phyloP scores from a whole-genome alignment of 2,797 vertebrate genomes.

The Sparidentex hasta region DNA sequence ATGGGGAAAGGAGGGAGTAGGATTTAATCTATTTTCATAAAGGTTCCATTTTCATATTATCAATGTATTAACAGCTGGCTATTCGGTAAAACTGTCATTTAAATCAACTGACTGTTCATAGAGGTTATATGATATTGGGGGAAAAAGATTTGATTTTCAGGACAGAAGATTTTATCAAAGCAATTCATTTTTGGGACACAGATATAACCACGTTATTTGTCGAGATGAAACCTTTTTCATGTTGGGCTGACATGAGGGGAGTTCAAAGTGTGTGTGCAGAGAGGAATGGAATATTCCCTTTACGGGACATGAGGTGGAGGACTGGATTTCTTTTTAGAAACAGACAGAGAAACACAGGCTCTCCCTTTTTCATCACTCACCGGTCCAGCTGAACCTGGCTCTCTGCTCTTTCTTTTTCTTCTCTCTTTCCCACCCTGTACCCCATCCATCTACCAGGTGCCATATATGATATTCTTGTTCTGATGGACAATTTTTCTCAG shows the following conservation, averaged over 20 bases:
- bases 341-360: conserved; percentile 9
- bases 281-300: conserved; percentile 51
- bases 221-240: background rate
- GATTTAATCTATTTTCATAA: conserved; percentile 39
- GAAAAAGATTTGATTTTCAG: no score
- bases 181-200: background rate
- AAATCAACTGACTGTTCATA: conserved; percentile 5
- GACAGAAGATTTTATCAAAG: no score
- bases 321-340: conserved; percentile 49
- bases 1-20: background rate
- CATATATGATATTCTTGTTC: conserved; percentile 4
- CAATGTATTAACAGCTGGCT: conserved; percentile 17
- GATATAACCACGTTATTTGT: background rate
- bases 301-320: conserved; percentile 35
- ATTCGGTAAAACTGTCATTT: background rate
- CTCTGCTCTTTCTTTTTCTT: background rate
- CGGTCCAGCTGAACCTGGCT: background rate
- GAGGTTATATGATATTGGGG: background rate
- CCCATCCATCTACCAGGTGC: background rate
- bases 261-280: conserved; percentile 14
- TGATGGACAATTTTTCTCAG: conserved; percentile 4
- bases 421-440: background rate
- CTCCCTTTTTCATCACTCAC: background rate
- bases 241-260: conserved; percentile 8
- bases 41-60: conserved; percentile 10